Conservation (phyloP, 2,113 vertebrate species). For the Labeo rohita region DNA sequence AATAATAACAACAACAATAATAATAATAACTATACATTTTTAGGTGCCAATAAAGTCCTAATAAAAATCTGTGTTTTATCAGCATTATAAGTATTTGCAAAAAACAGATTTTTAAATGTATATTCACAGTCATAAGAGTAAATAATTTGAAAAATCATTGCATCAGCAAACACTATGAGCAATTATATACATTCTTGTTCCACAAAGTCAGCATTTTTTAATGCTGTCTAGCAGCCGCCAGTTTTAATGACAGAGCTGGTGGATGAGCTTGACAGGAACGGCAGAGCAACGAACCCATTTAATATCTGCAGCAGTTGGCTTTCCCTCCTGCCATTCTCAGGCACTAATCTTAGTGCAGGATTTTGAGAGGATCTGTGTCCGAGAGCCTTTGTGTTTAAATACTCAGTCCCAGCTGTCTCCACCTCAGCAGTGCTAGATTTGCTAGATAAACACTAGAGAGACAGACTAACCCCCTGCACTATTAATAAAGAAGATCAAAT, state of each 20-base stretch:
- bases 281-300: background rate
- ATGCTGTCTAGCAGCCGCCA: background rate
- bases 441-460: slow-evolving; percentile 60
- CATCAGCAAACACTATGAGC: background rate
- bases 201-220: background rate
- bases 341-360: slow-evolving; percentile 48
- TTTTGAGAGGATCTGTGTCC: slow-evolving; percentile 50
- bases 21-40: no score
- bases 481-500: slow-evolving; percentile 66
- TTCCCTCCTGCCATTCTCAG: background rate
- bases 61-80: no score
- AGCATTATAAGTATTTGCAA: no score
- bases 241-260: background rate
- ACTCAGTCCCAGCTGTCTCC: slow-evolving; percentile 65
- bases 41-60: no score
- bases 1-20: no score
- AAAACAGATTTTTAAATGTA: no score
- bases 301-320: slow-evolving; percentile 22
- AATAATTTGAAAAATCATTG: background rate
- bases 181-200: background rate
- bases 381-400: slow-evolving; percentile 47
- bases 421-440: slow-evolving; percentile 65
- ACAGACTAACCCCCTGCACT: slow-evolving; percentile 62
- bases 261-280: slow-evolving; percentile 7
- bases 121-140: background rate